These are phyloP conservation scores for Himalopsyche japonica DNA, from an alignment of 2,888 invertebrate genomes.

Conservation along the genomic window DNA sequence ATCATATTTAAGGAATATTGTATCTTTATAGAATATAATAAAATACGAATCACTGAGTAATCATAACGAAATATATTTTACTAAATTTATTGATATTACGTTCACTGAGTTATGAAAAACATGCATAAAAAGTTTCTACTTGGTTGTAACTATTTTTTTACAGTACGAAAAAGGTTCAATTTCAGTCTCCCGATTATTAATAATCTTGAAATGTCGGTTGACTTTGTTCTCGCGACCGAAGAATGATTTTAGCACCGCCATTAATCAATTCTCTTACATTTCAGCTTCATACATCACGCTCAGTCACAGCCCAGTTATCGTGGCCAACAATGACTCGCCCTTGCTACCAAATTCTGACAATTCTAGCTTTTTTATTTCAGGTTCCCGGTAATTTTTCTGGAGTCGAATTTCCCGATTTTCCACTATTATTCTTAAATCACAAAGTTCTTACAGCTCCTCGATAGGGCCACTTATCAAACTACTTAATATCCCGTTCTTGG, in stretches of 20 bases:
- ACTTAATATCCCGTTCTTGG: neutral
- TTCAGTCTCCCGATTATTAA: neutral
- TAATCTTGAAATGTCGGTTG: constrained; percentile 1
- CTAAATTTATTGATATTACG: neutral
- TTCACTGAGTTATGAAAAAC: neutral
- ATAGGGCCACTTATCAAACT: neutral
- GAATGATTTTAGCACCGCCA: constrained; percentile 30
- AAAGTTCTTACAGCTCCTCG: neutral
- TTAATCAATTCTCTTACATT: constrained; percentile 34
- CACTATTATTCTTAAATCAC: neutral
- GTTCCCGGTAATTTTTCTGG: neutral
- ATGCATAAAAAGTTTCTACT: neutral
- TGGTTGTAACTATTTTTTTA: neutral
- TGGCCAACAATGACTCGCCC: constrained; percentile 10
- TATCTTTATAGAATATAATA: too few relatives aligned
- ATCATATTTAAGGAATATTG: too few relatives aligned
- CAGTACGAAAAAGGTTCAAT: neutral
- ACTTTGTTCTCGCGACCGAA: constrained; percentile 20
- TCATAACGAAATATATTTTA: neutral
- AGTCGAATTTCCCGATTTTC: neutral
- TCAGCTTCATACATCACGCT: constrained; percentile 6
- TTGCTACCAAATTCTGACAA: neutral
- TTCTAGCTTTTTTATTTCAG: constrained; percentile 12
- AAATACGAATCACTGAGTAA: too few relatives aligned
- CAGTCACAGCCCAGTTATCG: constrained; percentile 13